A percentile compares a stretch with the other conserved stretches of the same genome.
Conservation (phyloP, 2,797 vertebrate genomes). For the Catostomus latipinnis region DNA sequence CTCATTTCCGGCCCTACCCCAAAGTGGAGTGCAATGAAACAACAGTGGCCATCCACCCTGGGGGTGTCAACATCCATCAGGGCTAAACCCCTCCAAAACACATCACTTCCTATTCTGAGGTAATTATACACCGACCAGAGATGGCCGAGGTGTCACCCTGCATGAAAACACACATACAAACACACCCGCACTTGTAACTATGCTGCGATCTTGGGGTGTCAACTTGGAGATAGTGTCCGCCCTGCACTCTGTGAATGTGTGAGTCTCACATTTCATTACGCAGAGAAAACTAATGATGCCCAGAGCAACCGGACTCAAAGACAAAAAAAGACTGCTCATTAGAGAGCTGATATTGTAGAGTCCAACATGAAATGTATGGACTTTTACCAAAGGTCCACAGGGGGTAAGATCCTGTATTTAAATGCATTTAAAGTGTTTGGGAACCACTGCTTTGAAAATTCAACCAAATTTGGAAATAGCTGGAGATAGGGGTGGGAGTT, state of each 20-base stretch:
- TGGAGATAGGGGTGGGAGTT: neutral
- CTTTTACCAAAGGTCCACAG: conserved; percentile 59
- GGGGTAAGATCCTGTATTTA: conserved; percentile 53
- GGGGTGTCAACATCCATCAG: conserved; percentile 87
- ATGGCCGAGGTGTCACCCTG: conserved; percentile 81
- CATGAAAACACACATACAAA: conserved; percentile 70
- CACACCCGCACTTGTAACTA: conserved; percentile 24
- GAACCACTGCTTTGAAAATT: conserved; percentile 20
- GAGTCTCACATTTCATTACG: conserved; percentile 54
- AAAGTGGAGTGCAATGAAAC: conserved; percentile 77
- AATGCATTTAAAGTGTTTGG: conserved; percentile 37
- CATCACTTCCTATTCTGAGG: conserved; percentile 82
- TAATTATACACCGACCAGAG: conserved; percentile 90
- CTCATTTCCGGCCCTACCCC: conserved; percentile 78
- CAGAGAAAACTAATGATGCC: conserved; percentile 76
- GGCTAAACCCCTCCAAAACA: conserved; percentile 63
- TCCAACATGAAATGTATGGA: conserved; percentile 67
- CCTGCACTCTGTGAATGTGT: conserved; percentile 40
- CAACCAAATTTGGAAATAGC: neutral
- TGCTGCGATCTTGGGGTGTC: conserved; percentile 32
- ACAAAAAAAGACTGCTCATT: conserved; percentile 79
- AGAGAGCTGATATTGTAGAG: conserved; percentile 69
- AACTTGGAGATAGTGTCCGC: conserved; percentile 24
- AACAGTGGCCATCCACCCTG: conserved; percentile 78
- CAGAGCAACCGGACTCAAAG: conserved; percentile 74